A percentile compares a stretch with the other conserved stretches of the same genome.
phyloP scores from a whole-genome alignment of 2,888 invertebrate species.

The Unio pictorum region DNA sequence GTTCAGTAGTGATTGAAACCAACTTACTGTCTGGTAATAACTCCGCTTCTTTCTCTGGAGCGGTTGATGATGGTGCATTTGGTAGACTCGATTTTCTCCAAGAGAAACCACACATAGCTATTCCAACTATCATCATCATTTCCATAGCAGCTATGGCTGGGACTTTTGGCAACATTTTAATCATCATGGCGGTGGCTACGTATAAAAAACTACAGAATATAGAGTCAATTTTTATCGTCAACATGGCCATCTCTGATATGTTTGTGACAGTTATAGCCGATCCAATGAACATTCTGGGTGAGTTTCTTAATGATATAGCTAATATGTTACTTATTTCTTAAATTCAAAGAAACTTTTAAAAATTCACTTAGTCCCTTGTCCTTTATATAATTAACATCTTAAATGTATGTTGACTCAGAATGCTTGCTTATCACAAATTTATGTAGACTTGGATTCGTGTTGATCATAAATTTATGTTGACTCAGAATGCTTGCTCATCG shows the following conservation, averaged over 20 bases:
- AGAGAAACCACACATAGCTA: constrained; percentile 19
- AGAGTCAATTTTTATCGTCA: constrained; percentile 51
- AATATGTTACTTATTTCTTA: too few relatives aligned
- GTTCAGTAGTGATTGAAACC: too few relatives aligned
- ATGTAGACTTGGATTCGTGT: too few relatives aligned
- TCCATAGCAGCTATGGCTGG: constrained; percentile 25
- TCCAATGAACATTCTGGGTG: constrained; percentile 54
- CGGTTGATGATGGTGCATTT: not conserved
- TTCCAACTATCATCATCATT: constrained; percentile 22
- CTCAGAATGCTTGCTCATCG: too few relatives aligned
- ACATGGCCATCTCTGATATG: constrained; percentile 53
- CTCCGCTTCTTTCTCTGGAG: too few relatives aligned
- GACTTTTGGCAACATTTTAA: constrained; percentile 35
- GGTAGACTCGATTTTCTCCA: constrained; percentile 23
- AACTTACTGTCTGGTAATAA: too few relatives aligned
- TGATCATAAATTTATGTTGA: too few relatives aligned
- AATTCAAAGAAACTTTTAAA: too few relatives aligned
- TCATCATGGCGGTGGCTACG: constrained; percentile 24
- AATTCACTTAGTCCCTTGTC: too few relatives aligned
- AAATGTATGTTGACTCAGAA: too few relatives aligned
- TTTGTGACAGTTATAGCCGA: constrained; percentile 49
- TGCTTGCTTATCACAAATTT: too few relatives aligned
- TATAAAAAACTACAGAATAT: constrained; percentile 21
- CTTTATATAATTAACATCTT: too few relatives aligned
- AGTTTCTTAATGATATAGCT: constrained; percentile 10